Conservation (phyloP, 2,888 invertebrate genomes). For the Xestobium rufovillosum region DNA sequence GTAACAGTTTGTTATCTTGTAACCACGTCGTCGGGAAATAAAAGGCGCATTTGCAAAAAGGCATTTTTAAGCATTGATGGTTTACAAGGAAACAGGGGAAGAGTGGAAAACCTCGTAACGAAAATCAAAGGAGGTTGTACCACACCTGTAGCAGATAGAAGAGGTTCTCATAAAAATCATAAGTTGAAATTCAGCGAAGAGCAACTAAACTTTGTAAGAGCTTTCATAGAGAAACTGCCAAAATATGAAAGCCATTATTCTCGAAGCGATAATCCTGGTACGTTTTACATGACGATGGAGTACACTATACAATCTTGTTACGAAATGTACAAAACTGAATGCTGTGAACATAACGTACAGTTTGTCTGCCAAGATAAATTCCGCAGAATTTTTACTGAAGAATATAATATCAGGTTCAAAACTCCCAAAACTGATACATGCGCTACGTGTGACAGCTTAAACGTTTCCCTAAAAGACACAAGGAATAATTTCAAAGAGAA, state of each 20-base stretch:
- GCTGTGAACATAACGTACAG: neutral
- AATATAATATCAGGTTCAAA: constrained; percentile 15
- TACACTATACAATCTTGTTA: constrained; percentile 12
- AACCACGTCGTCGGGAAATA: constrained; percentile 17
- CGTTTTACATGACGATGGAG: constrained; percentile 12
- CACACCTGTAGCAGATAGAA: constrained; percentile 8
- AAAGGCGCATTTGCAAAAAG: constrained; percentile 8
- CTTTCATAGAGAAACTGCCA: constrained; percentile 14
- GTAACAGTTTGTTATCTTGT: constrained; percentile 20
- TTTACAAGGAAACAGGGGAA: constrained; percentile 4
- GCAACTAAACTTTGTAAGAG: constrained; percentile 7
- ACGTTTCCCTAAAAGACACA: constrained; percentile 11
- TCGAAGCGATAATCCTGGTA: constrained; percentile 13
- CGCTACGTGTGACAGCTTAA: constrained; percentile 13
- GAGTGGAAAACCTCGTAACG: constrained; percentile 9
- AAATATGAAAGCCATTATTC: constrained; percentile 18
- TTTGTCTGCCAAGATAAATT: constrained; percentile 12
- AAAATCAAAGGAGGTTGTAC: constrained; percentile 1
- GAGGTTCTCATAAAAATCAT: constrained; percentile 10
- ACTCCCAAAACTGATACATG: constrained; percentile 15
- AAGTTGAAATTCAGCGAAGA: constrained; percentile 8
- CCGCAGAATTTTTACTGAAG: constrained; percentile 15
- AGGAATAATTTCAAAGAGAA: constrained; percentile 8
- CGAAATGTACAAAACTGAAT: constrained; percentile 10
- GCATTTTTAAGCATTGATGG: constrained; percentile 11